Evolutionary conservation across 1,140 invertebrate genomes (phyloP).

Genomic region (Nilaparvata lugens): DNA sequence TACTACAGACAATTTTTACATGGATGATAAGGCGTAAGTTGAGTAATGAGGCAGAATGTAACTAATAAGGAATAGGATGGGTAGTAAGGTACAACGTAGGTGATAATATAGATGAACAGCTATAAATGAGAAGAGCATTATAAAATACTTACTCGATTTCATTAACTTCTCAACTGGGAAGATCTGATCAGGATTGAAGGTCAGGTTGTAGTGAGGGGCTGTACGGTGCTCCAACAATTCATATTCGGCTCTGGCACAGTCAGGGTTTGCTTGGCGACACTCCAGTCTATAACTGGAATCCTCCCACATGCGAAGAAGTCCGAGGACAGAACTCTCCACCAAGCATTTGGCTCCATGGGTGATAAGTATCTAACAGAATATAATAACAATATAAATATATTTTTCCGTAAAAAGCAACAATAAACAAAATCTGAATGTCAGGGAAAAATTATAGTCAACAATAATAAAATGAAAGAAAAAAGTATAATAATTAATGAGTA

Average conservation of each 20-base stretch:
- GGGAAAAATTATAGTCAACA: not conserved
- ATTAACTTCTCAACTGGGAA: too few species aligned
- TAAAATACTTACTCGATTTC: too few species aligned
- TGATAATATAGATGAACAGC: too few species aligned
- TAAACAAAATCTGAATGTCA: not conserved
- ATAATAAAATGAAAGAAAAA: constrained; percentile 9
- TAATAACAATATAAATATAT: not conserved
- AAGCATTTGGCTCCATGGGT: constrained; percentile 4
- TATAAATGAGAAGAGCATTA: too few species aligned
- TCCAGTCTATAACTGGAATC: constrained; percentile 90
- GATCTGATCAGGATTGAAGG: constrained; percentile 50
- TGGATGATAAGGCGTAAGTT: too few species aligned
- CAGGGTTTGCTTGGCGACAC: constrained; percentile 65
- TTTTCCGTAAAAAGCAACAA: too few species aligned
- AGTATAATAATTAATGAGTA: too few species aligned
- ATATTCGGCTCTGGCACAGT: constrained; percentile 73
- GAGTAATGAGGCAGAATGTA: too few species aligned
- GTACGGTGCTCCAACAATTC: constrained; percentile 43
- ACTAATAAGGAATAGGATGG: too few species aligned
- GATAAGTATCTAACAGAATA: constrained; percentile 16
- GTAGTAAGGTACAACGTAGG: too few species aligned
- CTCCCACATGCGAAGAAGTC: constrained; percentile 81
- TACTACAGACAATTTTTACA: too few species aligned
- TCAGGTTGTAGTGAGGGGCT: constrained; percentile 48
- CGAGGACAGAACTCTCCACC: constrained; percentile 51